These are phyloP conservation scores for Drosophila neotestacea DNA, from an alignment of 2,888 invertebrate species.

Conservation along the genomic window DNA sequence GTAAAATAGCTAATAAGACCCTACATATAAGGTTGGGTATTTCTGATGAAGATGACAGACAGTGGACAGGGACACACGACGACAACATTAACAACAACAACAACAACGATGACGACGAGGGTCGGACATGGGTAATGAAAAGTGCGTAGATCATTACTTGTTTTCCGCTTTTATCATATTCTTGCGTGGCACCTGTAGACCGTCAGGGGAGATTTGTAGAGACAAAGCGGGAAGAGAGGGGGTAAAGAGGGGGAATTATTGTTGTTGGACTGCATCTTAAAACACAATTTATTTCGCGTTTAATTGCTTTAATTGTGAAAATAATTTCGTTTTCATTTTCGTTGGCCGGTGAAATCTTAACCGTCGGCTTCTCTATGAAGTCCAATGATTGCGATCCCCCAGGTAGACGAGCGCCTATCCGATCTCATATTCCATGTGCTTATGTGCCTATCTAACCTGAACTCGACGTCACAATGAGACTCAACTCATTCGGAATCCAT, in stretches of 20 bases:
- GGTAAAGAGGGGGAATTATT: slow-evolving; percentile 12
- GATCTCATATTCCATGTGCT: slow-evolving; percentile 17
- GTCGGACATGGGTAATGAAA: slow-evolving; percentile 66
- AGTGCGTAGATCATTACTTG: slow-evolving; percentile 73
- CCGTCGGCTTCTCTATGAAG: slow-evolving; percentile 51
- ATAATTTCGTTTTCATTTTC: slow-evolving; percentile 79
- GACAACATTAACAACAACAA: not conserved
- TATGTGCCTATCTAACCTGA: slow-evolving; percentile 13
- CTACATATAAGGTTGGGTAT: slow-evolving; percentile 5
- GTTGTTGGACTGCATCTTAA: slow-evolving; percentile 59
- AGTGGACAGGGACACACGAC: slow-evolving; percentile 3
- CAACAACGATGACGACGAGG: slow-evolving; percentile 35
- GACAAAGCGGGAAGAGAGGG: not conserved
- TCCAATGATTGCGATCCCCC: slow-evolving; percentile 51
- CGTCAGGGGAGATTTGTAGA: slow-evolving; percentile 2
- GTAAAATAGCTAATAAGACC: slow-evolving; percentile 23
- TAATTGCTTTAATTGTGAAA: slow-evolving; percentile 81
- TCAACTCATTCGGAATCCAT: not conserved
- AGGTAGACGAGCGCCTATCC: slow-evolving; percentile 37
- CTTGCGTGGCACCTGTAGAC: slow-evolving; percentile 45
- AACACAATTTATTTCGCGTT: slow-evolving; percentile 74
- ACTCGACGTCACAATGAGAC: not conserved
- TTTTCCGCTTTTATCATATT: slow-evolving; percentile 60
- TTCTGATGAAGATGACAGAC: slow-evolving; percentile 49
- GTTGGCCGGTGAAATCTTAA: slow-evolving; percentile 69